Conservation (phyloP, 2,113 vertebrate species). For the Albula goreensis region DNA sequence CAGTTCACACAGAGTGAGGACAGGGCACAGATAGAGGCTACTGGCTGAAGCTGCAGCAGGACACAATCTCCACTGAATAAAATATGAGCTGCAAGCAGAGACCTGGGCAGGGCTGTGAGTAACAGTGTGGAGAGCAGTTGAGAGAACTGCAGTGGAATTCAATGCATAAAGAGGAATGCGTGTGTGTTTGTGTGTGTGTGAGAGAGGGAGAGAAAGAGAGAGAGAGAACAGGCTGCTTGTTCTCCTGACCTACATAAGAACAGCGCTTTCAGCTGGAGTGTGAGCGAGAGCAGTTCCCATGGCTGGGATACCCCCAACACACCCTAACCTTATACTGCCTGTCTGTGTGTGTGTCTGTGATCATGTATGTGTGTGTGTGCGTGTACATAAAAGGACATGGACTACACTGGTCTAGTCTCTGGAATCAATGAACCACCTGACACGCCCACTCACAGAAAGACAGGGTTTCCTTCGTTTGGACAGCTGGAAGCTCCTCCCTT, state of each 20-base stretch:
- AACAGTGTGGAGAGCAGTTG: neutral
- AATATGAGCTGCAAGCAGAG: conserved; percentile 1
- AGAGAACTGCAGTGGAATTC: neutral
- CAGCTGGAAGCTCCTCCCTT: neutral
- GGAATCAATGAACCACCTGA: neutral
- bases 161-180: neutral
- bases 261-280: neutral
- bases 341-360: neutral
- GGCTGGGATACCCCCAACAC: neutral
- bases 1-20: neutral
- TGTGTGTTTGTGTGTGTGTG: neutral
- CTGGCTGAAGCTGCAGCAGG: too few species aligned
- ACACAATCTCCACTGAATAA: neutral
- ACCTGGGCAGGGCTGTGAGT: neutral
- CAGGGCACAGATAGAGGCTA: neutral
- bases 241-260: conserved; percentile 5
- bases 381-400: neutral
- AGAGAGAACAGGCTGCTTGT: neutral
- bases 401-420: neutral
- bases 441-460: neutral
- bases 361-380: neutral
- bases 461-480: neutral
- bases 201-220: neutral
- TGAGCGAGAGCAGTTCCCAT: neutral
- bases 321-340: neutral